Base-by-base conservation (phyloP, 2,113 vertebrate genomes). In the Cricetomys ansorgei region DNA sequence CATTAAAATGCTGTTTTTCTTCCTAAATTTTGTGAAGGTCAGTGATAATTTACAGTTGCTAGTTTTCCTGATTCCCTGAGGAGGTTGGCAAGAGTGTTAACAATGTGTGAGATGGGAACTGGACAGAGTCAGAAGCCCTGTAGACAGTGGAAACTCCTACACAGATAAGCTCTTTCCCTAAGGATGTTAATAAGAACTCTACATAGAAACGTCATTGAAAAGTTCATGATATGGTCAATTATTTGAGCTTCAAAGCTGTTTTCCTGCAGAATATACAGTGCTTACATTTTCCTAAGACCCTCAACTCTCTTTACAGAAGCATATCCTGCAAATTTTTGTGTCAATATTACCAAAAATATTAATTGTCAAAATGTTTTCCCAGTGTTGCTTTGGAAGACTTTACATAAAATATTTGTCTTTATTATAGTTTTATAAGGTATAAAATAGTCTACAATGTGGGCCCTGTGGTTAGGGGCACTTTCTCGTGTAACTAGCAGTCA, bases 61-160 rank as follows among this genome's bases (percentile, higher is more conserved):
- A 55, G 21, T 59, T 91, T 75, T 89, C 31, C 57, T 89, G 16
- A 81, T 83, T 73, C 45, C 23, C 69, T 21, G 65, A 72, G 90
- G n/a, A 95, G 75, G 77, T 62, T 72, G 9, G 57, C 48, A 84
- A 84, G 67, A 76, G 25, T 75, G 87, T 94, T n/a, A 62, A 48
- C 84, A 80, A n/a, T 19, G 23, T 31, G 23, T 69, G 65, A 76
- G 70, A 57, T 70, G 4, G 7, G 95, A 76, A 81, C 16, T 23
- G 12, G 62, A 0, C 4, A 69, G n/a, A 3, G 13, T 45, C 13
- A 7, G 31, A 81, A 57, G 45, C 23, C 17, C 21, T 43, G 6
- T 9, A 11, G 3, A 40, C 16, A 87, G 37, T 19, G n/a, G 8
- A 10, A 19, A 59, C 7, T 31, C 10, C 10, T 43, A 3, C 3